Evolutionary conservation across 2,113 vertebrate genomes (phyloP).

Genomic region (Dasyornis broadbenti): DNA sequence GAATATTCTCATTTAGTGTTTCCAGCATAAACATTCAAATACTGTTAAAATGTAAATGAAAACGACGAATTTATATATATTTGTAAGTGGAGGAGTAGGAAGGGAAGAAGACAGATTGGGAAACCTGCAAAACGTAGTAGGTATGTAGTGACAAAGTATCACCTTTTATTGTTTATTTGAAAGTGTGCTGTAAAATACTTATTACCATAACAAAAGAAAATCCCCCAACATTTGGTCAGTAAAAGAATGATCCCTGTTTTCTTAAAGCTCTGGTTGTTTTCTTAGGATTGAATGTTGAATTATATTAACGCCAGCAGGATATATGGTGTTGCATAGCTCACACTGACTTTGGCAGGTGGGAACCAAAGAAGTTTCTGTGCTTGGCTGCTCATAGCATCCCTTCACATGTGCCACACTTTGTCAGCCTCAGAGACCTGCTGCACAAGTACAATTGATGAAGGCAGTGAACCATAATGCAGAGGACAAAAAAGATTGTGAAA

Average conservation of each 20-base stretch:
- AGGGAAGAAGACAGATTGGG: neutral
- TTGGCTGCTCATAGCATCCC: neutral
- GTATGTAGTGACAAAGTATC: neutral
- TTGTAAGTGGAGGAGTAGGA: rapidly evolving
- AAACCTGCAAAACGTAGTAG: neutral
- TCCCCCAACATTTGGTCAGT: neutral
- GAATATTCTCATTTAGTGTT: neutral
- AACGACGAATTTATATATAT: neutral
- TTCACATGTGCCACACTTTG: neutral
- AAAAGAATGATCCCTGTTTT: neutral
- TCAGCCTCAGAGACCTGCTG: neutral
- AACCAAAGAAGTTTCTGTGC: neutral
- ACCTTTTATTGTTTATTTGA: neutral
- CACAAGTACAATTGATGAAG: neutral
- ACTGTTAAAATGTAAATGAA: neutral
- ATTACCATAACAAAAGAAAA: neutral
- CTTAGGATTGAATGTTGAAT: neutral
- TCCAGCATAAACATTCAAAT: neutral
- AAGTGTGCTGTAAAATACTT: neutral
- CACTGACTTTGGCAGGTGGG: neutral
- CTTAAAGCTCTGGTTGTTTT: neutral
- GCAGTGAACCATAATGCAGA: neutral
- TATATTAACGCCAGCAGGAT: neutral
- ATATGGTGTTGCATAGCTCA: neutral
- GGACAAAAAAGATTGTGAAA: neutral